phyloP scores from a whole-genome alignment of 2,888 invertebrate genomes.

The Netelia inedita region DNA sequence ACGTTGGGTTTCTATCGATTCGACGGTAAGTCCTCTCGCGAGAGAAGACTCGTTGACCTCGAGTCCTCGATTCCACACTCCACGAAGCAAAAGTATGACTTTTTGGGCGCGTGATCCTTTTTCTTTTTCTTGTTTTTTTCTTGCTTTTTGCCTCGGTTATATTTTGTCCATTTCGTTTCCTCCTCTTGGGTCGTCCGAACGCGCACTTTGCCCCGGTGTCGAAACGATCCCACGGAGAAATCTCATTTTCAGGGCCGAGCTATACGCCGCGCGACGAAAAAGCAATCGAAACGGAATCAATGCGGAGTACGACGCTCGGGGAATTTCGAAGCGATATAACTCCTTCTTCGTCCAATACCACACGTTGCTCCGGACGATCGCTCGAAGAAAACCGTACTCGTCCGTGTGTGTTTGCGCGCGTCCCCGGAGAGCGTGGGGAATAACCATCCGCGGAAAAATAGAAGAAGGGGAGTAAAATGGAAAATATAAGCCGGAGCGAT shows the following conservation, averaged over 20 bases:
- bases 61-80: slow-evolving; percentile 8
- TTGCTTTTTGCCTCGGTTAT: not conserved
- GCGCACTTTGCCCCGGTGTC: slow-evolving; percentile 14
- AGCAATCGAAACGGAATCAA: slow-evolving; percentile 59
- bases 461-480: not conserved
- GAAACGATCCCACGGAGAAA: slow-evolving; percentile 64
- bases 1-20: slow-evolving; percentile 34
- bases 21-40: not conserved
- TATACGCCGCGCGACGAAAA: slow-evolving; percentile 3
- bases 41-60: slow-evolving; percentile 11
- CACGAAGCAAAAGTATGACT: not conserved
- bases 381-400: not conserved
- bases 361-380: too few species aligned
- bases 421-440: not conserved
- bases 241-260: slow-evolving; percentile 62
- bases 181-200: not conserved
- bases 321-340: slow-evolving; percentile 32
- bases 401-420: too few species aligned
- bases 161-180: slow-evolving; percentile 4
- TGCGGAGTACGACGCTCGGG: slow-evolving; percentile 15
- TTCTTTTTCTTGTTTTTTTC: not conserved
- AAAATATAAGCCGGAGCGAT: not conserved
- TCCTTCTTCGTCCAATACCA: slow-evolving; percentile 30
- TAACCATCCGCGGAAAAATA: not conserved
- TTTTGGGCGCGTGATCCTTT: slow-evolving; percentile 20